Conservation (phyloP, 2,888 invertebrate species). For the Lasioglossum morio region DNA sequence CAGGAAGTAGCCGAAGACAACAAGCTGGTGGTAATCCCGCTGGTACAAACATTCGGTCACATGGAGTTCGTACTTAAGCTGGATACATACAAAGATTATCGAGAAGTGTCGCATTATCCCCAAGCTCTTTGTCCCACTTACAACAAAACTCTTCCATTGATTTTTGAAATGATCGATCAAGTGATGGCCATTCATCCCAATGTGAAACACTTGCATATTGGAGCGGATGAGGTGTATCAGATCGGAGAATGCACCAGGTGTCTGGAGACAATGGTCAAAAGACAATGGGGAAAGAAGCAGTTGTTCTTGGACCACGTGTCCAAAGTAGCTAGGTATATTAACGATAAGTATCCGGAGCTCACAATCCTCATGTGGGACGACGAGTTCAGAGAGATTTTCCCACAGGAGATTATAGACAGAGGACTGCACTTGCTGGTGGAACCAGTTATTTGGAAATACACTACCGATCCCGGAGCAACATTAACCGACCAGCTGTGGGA, state of each 20-base stretch:
- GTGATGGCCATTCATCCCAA: conserved; percentile 87
- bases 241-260: conserved; percentile 88
- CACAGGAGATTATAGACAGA: conserved; percentile 84
- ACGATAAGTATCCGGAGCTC: conserved; percentile 85
- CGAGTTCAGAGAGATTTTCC: conserved; percentile 88
- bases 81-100: conserved; percentile 87
- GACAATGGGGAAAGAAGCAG: conserved; percentile 85
- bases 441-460: conserved; percentile 91
- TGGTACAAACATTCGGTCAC: conserved; percentile 95
- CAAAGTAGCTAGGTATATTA: conserved; percentile 85
- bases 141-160: conserved; percentile 86
- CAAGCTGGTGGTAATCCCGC: conserved; percentile 90
- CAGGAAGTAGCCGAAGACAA: conserved; percentile 86
- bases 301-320: conserved; percentile 88
- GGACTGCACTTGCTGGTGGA: conserved; percentile 86
- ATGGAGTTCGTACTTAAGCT: conserved; percentile 92
- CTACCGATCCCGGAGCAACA: conserved; percentile 83
- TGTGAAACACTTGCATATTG: conserved; percentile 89
- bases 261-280: conserved; percentile 81
- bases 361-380: conserved; percentile 93
- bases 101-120: conserved; percentile 88
- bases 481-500: conserved; percentile 86
- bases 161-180: conserved; percentile 90
- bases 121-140: conserved; percentile 90
- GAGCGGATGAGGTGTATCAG: conserved; percentile 93